Evolutionary conservation across 2,888 invertebrate species (phyloP).

Genomic region (Dusona sp.): DNA sequence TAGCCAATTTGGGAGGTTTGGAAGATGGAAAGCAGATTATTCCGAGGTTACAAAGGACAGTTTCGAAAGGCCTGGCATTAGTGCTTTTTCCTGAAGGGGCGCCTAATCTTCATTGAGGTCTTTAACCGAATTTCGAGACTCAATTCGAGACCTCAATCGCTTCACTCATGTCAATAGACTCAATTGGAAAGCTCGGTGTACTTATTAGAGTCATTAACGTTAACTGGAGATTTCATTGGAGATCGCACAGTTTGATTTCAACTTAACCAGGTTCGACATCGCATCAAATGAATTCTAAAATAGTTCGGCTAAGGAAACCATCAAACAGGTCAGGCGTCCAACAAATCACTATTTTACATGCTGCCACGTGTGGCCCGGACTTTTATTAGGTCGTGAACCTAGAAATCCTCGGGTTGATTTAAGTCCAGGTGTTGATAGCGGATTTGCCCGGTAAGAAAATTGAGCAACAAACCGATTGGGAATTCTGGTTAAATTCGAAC

Average conservation of each 20-base stretch:
- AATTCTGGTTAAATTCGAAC: background rate
- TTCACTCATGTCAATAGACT: background rate
- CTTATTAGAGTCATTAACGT: background rate
- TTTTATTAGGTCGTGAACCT: conserved; percentile 1
- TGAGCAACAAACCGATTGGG: background rate
- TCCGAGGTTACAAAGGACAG: background rate
- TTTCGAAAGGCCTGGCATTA: background rate
- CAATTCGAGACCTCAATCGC: background rate
- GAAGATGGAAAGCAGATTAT: background rate
- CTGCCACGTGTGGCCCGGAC: background rate
- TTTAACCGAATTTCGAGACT: background rate
- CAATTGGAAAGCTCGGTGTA: background rate
- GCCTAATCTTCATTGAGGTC: background rate
- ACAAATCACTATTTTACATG: background rate
- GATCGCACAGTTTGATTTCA: background rate
- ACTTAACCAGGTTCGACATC: background rate
- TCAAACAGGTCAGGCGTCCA: background rate
- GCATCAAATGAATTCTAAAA: background rate
- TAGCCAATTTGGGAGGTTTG: background rate
- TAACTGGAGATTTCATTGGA: background rate
- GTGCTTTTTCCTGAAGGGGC: background rate
- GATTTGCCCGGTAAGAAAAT: background rate
- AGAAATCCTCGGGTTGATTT: conserved; percentile 3
- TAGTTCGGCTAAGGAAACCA: background rate
- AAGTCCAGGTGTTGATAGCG: conserved; percentile 13